phyloP scores from a whole-genome alignment of 35 echinoderm and acorn worm species.

The Heliocidaris tuberculata region DNA sequence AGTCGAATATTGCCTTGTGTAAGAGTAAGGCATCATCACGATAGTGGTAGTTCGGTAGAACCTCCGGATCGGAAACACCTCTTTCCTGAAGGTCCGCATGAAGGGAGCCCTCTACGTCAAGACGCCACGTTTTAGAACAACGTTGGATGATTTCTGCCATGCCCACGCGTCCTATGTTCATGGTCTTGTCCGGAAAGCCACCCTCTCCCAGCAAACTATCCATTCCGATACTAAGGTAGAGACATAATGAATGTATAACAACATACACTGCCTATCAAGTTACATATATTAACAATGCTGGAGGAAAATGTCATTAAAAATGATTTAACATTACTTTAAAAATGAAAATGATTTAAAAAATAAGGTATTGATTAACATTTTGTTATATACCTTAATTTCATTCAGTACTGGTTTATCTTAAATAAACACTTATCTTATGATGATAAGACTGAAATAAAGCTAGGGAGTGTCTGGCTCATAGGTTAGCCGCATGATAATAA shows the following conservation, averaged over 20 bases:
- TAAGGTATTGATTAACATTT: too few relatives aligned
- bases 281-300: too few relatives aligned
- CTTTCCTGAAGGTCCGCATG: constrained; percentile 20
- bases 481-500: too few relatives aligned
- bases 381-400: too few relatives aligned
- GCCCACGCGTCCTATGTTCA: constrained; percentile 59
- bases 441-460: too few relatives aligned
- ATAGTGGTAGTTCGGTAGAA: constrained; percentile 72
- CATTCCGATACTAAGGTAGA: not conserved
- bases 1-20: constrained; percentile 34
- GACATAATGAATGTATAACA: not conserved
- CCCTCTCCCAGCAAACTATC: constrained; percentile 35
- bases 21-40: constrained; percentile 63
- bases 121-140: constrained; percentile 51
- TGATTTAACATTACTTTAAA: too few relatives aligned
- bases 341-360: too few relatives aligned
- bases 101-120: constrained; percentile 60
- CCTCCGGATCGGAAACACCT: constrained; percentile 59
- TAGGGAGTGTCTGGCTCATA: too few relatives aligned
- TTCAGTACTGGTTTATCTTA: too few relatives aligned
- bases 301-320: too few relatives aligned
- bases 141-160: constrained; percentile 27
- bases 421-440: too few relatives aligned
- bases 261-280: too few relatives aligned
- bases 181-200: constrained; percentile 59